These are phyloP conservation scores for Syrrhaptes paradoxus DNA, from an alignment of 2,113 vertebrate species.

Conservation along the genomic window DNA sequence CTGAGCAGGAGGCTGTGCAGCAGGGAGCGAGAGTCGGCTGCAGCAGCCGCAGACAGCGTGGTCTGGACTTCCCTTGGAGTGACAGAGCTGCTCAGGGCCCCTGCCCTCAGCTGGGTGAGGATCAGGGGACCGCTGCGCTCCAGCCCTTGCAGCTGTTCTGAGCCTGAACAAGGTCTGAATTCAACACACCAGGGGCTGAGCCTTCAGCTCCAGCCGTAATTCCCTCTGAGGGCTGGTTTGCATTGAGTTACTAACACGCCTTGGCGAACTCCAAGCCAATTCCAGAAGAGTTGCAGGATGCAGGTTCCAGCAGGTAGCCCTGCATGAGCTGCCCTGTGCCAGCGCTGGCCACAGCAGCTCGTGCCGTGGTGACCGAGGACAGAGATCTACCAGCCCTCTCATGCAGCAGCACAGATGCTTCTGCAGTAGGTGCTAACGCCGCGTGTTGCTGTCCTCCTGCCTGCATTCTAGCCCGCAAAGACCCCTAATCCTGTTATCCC, in stretches of 20 bases:
- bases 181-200: neutral
- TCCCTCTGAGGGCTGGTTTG: neutral
- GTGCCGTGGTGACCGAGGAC: neutral
- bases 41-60: rapidly evolving
- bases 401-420: neutral
- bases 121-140: neutral
- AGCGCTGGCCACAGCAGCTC: neutral
- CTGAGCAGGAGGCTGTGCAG: neutral
- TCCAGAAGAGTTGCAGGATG: neutral
- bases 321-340: rapidly evolving
- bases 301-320: neutral
- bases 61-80: neutral
- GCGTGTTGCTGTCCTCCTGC: neutral
- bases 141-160: neutral
- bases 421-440: neutral
- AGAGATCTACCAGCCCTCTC: neutral
- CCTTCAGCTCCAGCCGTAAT: neutral
- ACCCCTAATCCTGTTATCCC: constrained; percentile 39
- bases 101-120: neutral
- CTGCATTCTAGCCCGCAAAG: neutral
- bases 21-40: rapidly evolving
- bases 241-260: neutral
- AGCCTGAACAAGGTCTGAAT: neutral
- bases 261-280: neutral
- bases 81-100: neutral